A percentile compares a stretch with the other conserved stretches of the same genome.
Evolutionary conservation across 2,888 invertebrate species (phyloP).

Genomic region (Dynastes maya): DNA sequence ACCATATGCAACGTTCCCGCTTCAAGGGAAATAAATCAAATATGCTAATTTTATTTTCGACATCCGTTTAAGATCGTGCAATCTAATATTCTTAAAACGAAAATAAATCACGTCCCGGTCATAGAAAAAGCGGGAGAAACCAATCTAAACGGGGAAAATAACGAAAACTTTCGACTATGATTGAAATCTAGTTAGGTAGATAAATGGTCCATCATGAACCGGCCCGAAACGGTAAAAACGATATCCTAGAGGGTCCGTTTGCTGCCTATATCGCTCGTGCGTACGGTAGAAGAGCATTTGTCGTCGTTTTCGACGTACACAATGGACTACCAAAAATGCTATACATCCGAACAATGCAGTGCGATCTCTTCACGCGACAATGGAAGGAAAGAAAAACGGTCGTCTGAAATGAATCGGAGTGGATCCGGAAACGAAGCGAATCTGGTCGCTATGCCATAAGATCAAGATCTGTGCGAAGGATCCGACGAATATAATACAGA

Average conservation of each 20-base stretch:
- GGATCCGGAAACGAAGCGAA: constrained; percentile 46
- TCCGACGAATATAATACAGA: not conserved
- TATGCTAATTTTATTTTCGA: constrained; percentile 34
- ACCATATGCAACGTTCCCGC: not conserved
- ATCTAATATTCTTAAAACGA: constrained; percentile 14
- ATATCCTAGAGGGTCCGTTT: not conserved
- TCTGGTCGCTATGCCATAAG: constrained; percentile 7
- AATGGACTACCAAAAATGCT: constrained; percentile 62
- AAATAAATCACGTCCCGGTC: constrained; percentile 19
- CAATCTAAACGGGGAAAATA: constrained; percentile 16
- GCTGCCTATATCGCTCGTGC: not conserved
- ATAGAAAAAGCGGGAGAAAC: not conserved
- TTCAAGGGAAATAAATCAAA: constrained; percentile 33
- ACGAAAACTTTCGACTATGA: constrained; percentile 62
- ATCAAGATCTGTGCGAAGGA: constrained; percentile 17
- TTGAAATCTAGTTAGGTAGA: constrained; percentile 66
- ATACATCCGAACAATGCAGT: constrained; percentile 60
- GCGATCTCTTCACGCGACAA: constrained; percentile 58
- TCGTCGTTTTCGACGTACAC: constrained; percentile 52
- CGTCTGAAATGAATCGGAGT: constrained; percentile 62
- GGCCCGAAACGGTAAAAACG: constrained; percentile 52
- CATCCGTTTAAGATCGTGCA: constrained; percentile 25
- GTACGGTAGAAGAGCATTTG: constrained; percentile 33
- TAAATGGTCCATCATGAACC: constrained; percentile 61
- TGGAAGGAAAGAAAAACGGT: constrained; percentile 59